Base-by-base conservation (phyloP, 2,888 invertebrate genomes). In the Trichacis sp. region DNA sequence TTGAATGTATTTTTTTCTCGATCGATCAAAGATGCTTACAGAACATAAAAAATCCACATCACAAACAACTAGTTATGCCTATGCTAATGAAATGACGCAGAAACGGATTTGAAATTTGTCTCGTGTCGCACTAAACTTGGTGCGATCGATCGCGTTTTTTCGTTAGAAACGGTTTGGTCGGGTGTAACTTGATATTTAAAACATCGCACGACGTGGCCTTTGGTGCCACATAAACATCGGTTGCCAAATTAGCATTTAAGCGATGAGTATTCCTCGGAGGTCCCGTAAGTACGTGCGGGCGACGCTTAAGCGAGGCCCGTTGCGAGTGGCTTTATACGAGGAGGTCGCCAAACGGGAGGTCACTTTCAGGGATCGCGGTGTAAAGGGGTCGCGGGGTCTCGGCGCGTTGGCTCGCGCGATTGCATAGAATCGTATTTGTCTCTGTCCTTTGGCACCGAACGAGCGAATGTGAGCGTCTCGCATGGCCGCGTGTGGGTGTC, bases 401-500 rank as follows among this genome's bases (percentile, higher is more conserved):
- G 15, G 55, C 58, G 55, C 50, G 57, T n/a, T n/a, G n/a, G n/a
- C n/a, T n/a, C n/a, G n/a, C 18, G 64, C 67, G 59, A 66, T 64
- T 57, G 68, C 62, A 64, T 64, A 54, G 58, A 56, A 51, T 49
- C 50, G 53, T 47, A 51, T 53, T 58, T n/a, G 47, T 61, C 55
- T 55, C 66, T 48, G 46, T 50, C 48, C 9, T 18, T 18, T 17
- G 42, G 55, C 48, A 55, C 49, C 64, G 54, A 64, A n/a, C n/a
- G 59, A 54, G 54, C 50, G 55, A 51, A 52, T 51, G 45, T 47
- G 52, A 53, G 47, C 56, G 55, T 60, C 55, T 62, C 42, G 60
- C 61, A 58, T 64, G 68, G 64, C 57, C 64, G 61, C 60, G 56
- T 57, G 62, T 62, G 61, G 68, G 64, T 71, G 66, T 62, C 70